phyloP scores from a whole-genome alignment of 2,888 invertebrate genomes.

The Petrophora chlorosata region DNA sequence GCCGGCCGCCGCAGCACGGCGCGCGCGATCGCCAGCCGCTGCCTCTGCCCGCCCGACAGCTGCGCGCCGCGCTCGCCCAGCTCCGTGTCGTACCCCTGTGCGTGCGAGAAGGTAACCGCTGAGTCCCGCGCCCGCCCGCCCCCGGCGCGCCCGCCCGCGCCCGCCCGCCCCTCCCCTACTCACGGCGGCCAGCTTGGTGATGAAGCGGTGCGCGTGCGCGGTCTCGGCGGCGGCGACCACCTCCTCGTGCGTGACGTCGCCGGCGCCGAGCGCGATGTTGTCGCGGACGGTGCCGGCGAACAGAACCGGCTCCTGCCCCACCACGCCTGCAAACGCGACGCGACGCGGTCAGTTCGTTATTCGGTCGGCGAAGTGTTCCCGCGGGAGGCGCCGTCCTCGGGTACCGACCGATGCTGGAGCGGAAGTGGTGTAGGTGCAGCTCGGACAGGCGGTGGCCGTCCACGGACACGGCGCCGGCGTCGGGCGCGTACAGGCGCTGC shows the following conservation, averaged over 20 bases:
- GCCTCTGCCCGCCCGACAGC: conserved; percentile 93
- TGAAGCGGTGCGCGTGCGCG: conserved; percentile 91
- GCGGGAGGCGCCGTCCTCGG: too few relatives aligned
- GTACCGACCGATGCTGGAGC: conserved; percentile 64
- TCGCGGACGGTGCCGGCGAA: conserved; percentile 91
- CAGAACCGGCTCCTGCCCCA: conserved; percentile 94
- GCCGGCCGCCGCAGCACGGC: conserved; percentile 89
- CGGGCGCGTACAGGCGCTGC: conserved; percentile 89
- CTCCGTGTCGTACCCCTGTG: conserved; percentile 88
- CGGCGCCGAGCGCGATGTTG: conserved; percentile 88
- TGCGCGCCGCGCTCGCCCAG: conserved; percentile 91
- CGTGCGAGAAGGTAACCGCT: conserved; percentile 87
- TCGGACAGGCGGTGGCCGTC: conserved; percentile 85
- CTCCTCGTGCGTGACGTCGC: conserved; percentile 84
- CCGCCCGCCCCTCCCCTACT: conserved; percentile 86
- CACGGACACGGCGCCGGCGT: conserved; percentile 80
- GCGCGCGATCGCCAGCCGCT: conserved; percentile 92
- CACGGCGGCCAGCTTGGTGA: conserved; percentile 87
- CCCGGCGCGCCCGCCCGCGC: conserved; percentile 90
- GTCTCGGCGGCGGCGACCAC: conserved; percentile 87
- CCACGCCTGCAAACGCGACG: conserved; percentile 89
- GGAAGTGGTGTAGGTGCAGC: conserved; percentile 83
- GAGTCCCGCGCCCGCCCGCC: conserved; percentile 93
- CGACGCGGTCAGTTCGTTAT: too few relatives aligned
- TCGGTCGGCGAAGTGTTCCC: too few relatives aligned